These are phyloP conservation scores for Meandrina meandrites DNA, from an alignment of 92 coral and sea anemone genomes.

Conservation along the genomic window DNA sequence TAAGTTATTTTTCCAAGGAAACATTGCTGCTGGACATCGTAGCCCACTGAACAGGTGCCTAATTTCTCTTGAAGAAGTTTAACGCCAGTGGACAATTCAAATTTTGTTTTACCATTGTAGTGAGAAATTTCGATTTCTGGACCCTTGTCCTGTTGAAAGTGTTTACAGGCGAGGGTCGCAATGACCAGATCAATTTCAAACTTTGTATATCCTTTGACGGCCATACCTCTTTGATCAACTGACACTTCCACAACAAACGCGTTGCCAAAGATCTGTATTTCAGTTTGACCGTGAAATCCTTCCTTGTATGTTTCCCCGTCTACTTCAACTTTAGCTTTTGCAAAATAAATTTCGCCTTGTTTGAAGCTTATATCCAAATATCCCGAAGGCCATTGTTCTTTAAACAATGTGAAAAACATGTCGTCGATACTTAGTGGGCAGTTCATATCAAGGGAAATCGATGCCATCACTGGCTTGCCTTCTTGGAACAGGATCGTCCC, in stretches of 20 bases:
- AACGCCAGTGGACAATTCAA: conserved; percentile 5
- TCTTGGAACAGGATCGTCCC: conserved; percentile 13
- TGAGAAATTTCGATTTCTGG: conserved; percentile 22
- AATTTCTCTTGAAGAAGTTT: conserved; percentile 27
- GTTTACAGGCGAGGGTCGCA: not conserved
- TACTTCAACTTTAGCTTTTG: not conserved
- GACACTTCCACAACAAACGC: conserved; percentile 11
- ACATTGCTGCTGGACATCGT: not conserved
- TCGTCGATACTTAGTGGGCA: conserved; percentile 16
- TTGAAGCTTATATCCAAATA: conserved; percentile 23
- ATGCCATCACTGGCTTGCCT: conserved; percentile 22
- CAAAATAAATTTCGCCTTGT: conserved; percentile 13
- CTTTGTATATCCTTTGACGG: conserved; percentile 7
- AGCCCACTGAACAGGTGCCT: conserved; percentile 23
- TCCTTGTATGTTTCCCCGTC: not conserved
- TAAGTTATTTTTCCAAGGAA: conserved; percentile 4
- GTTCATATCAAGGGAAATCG: not conserved
- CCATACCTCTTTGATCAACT: not conserved
- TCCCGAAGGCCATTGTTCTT: conserved; percentile 16
- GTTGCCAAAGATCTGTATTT: not conserved
- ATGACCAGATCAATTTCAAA: conserved; percentile 25
- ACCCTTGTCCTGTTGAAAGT: not conserved
- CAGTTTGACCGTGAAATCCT: conserved; percentile 22
- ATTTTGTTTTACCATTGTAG: conserved; percentile 5
- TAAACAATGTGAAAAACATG: conserved; percentile 12